Evolutionary conservation across 2,797 vertebrate species (phyloP).

Genomic region (Tiaroga cobitis): DNA sequence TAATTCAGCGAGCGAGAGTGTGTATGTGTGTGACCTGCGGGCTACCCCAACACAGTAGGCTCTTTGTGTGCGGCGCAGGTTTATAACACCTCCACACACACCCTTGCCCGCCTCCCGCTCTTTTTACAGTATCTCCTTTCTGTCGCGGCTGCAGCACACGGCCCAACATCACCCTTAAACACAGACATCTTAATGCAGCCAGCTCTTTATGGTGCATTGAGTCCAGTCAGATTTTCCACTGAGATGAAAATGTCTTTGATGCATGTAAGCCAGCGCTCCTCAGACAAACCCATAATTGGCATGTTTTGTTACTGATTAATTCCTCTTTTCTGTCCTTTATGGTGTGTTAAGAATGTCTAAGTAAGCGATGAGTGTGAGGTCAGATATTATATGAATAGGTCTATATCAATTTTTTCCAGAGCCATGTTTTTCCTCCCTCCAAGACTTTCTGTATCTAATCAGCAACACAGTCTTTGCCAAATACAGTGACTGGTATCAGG

Average conservation of each 20-base stretch:
- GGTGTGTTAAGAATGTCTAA: constrained; percentile 27
- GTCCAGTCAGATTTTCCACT: constrained; percentile 76
- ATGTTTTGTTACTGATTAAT: constrained; percentile 19
- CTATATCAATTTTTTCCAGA: neutral
- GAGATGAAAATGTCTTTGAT: constrained; percentile 64
- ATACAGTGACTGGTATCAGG: constrained; percentile 10
- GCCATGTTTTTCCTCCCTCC: too few relatives aligned
- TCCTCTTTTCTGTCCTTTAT: constrained; percentile 42
- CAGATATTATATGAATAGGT: neutral
- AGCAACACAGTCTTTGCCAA: neutral
- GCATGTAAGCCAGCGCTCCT: constrained; percentile 23
- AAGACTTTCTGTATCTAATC: neutral
- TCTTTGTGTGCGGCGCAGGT: constrained; percentile 72
- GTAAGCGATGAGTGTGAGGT: constrained; percentile 29
- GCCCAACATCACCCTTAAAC: constrained; percentile 65
- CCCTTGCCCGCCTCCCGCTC: constrained; percentile 41
- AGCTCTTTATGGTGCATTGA: constrained; percentile 67
- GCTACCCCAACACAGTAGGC: constrained; percentile 74
- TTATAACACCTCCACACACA: constrained; percentile 75
- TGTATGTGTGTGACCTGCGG: constrained; percentile 62
- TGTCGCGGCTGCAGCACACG: constrained; percentile 60
- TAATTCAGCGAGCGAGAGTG: constrained; percentile 45
- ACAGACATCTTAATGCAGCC: constrained; percentile 64
- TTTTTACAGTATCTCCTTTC: constrained; percentile 63
- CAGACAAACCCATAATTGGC: constrained; percentile 14